Conservation (phyloP, 1,140 invertebrate species). For the Scylla paramamosain region DNA sequence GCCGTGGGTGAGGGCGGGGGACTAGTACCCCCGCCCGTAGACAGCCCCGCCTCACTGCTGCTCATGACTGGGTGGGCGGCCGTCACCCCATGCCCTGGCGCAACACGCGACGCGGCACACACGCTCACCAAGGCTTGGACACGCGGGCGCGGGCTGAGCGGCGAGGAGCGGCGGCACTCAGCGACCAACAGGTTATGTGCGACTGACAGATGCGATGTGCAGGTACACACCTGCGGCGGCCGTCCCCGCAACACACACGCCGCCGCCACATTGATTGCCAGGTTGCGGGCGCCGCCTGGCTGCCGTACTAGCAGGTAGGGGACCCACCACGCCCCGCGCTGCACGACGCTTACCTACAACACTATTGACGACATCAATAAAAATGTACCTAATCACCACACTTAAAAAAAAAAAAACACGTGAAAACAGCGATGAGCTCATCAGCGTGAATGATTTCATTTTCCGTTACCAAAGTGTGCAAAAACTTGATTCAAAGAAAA, state of each 20-base stretch:
- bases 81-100: background rate
- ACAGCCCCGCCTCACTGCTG: background rate
- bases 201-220: slow-evolving; percentile 45
- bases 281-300: slow-evolving; percentile 44
- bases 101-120: background rate
- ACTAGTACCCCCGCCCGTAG: slow-evolving; percentile 53
- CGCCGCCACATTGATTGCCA: slow-evolving; percentile 55
- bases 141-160: background rate
- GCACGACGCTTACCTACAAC: too few species aligned
- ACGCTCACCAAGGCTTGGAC: background rate
- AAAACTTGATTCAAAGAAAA: too few species aligned
- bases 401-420: too few species aligned
- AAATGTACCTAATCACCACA: too few species aligned
- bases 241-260: slow-evolving; percentile 66
- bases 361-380: too few species aligned
- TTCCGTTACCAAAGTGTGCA: too few species aligned
- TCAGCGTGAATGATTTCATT: too few species aligned
- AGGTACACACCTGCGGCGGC: slow-evolving; percentile 65
- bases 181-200: slow-evolving; percentile 64
- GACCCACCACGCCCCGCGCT: too few species aligned
- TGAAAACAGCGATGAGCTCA: too few species aligned
- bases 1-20: slow-evolving; percentile 46
- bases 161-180: slow-evolving; percentile 15
- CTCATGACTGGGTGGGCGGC: slow-evolving; percentile 26
- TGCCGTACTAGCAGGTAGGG: too few species aligned